Percentiles rank a stretch among this genome's conserved stretches.
Conservation (phyloP, 2,113 vertebrate species). For the Gambusia holbrooki region DNA sequence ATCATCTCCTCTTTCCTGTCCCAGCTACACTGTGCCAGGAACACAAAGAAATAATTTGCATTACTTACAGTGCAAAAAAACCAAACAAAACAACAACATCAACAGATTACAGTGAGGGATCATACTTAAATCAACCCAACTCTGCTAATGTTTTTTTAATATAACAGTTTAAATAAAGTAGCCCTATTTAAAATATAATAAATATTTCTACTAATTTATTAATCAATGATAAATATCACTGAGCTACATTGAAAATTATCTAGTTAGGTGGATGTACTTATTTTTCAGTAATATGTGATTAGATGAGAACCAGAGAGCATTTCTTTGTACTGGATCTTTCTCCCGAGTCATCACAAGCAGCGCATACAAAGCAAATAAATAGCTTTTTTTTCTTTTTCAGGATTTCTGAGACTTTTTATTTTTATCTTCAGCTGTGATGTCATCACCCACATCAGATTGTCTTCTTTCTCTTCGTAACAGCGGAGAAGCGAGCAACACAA, state of each 20-base stretch:
- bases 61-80: background rate
- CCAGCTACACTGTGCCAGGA: background rate
- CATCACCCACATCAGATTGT: constrained; percentile 13
- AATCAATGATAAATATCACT: background rate
- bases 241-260: background rate
- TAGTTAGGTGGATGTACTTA: background rate
- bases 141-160: background rate
- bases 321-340: background rate
- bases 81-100: background rate
- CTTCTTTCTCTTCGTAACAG: constrained; percentile 43
- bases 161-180: background rate
- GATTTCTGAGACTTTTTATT: background rate
- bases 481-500: constrained; percentile 63
- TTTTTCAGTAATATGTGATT: background rate
- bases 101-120: no score
- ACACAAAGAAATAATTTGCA: constrained; percentile 20
- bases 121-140: no score
- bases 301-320: background rate
- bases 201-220: background rate
- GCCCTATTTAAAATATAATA: no score
- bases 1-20: constrained; percentile 19
- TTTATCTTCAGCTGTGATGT: background rate
- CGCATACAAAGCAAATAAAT: background rate
- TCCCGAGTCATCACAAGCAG: background rate
- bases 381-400: background rate